Evolutionary conservation across 1,140 invertebrate species (phyloP).

Genomic region (Drosophila sucinea): DNA sequence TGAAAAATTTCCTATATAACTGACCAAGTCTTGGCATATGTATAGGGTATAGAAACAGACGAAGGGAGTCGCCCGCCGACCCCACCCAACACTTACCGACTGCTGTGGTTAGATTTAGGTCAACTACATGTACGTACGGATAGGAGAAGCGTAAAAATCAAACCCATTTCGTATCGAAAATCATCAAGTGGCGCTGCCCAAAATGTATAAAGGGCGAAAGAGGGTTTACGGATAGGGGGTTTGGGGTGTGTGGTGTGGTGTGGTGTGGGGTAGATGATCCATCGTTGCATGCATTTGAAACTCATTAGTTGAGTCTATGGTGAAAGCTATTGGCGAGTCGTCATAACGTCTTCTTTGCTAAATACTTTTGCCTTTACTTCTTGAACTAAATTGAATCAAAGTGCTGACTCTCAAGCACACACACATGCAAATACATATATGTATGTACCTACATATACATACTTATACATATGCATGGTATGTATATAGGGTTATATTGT

Average conservation of each 20-base stretch:
- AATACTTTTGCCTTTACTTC: conserved; percentile 41
- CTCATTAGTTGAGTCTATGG: conserved; percentile 61
- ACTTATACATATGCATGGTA: conserved; percentile 14
- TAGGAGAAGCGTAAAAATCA: conserved; percentile 3
- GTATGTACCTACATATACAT: conserved; percentile 43
- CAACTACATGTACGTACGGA: conserved; percentile 8
- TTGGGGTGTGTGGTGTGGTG: conserved; percentile 16
- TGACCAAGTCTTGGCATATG: too few relatives aligned
- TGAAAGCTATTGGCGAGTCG: conserved; percentile 9
- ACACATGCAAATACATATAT: neutral
- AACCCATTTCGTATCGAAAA: conserved; percentile 10
- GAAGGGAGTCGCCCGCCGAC: too few relatives aligned
- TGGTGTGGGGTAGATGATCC: conserved; percentile 13
- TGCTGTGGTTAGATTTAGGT: neutral
- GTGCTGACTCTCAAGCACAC: conserved; percentile 26
- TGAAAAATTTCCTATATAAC: too few relatives aligned
- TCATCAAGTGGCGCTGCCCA: conserved; percentile 9
- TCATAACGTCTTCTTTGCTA: conserved; percentile 38
- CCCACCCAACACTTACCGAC: too few relatives aligned
- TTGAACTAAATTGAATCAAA: conserved; percentile 68
- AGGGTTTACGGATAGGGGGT: neutral
- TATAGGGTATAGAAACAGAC: too few relatives aligned
- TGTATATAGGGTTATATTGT: neutral
- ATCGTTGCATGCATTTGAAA: conserved; percentile 67
- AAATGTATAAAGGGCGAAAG: neutral